These are phyloP conservation scores for Cosmia pyralina DNA, from an alignment of 2,888 invertebrate species.

Conservation along the genomic window DNA sequence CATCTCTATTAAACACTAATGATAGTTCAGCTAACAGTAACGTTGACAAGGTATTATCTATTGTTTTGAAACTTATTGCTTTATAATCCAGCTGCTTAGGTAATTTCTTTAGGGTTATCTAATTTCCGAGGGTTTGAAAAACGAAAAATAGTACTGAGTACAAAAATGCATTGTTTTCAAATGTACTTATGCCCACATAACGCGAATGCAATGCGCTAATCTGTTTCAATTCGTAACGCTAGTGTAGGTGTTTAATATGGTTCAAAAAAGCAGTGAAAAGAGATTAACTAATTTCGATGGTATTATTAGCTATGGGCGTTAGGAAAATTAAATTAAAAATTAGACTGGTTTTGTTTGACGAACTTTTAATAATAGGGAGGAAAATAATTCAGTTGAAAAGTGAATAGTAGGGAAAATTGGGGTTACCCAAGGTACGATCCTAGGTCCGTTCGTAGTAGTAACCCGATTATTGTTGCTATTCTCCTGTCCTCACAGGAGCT, in stretches of 20 bases:
- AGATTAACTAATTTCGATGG: slow-evolving; percentile 20
- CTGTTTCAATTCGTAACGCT: slow-evolving; percentile 48
- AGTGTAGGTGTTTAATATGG: slow-evolving; percentile 20
- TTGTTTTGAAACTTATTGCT: slow-evolving; percentile 8
- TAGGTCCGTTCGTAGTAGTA: no score
- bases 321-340: slow-evolving; percentile 6
- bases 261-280: slow-evolving; percentile 25
- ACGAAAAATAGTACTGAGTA: neutral
- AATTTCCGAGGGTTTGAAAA: neutral
- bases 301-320: slow-evolving; percentile 16
- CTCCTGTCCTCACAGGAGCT: no score
- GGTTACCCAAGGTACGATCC: neutral
- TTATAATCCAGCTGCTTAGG: neutral
- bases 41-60: neutral
- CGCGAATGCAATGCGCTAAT: slow-evolving; percentile 37
- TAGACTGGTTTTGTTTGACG: neutral
- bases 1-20: slow-evolving; percentile 15
- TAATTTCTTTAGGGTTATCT: neutral
- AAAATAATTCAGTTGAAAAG: neutral
- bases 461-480: neutral
- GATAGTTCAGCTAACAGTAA: slow-evolving; percentile 9
- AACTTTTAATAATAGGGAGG: neutral
- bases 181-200: slow-evolving; percentile 4
- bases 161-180: slow-evolving; percentile 29
- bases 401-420: neutral